Conservation (phyloP, 2,113 vertebrate species). For the Nematolebias whitei region DNA sequence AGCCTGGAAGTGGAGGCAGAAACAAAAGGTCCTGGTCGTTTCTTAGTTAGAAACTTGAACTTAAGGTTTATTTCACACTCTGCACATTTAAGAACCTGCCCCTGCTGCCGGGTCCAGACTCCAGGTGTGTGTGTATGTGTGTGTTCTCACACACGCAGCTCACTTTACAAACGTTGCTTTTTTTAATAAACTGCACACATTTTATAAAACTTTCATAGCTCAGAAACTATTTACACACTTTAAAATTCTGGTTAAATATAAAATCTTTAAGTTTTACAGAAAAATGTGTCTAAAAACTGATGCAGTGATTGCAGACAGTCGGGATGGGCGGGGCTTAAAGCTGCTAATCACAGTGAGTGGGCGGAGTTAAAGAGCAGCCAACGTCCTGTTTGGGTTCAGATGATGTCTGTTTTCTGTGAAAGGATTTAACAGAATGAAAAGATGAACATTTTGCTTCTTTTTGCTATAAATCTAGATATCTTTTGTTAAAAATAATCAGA, state of each 20-base stretch:
- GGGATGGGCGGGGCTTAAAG: constrained; percentile 46
- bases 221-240: not conserved
- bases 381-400: not conserved
- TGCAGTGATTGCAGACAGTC: not conserved
- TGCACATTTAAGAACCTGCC: no score
- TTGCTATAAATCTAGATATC: no score
- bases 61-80: no score
- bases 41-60: no score
- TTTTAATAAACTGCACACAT: not conserved
- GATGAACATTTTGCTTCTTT: no score
- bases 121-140: no score
- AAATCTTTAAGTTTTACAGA: not conserved
- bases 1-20: no score
- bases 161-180: no score
- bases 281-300: not conserved
- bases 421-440: no score
- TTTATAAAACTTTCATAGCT: not conserved
- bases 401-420: not conserved
- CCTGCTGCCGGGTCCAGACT: no score
- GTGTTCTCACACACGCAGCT: not conserved
- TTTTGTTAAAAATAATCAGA: no score
- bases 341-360: constrained; percentile 66
- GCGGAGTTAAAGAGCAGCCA: constrained; percentile 33
- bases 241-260: not conserved
- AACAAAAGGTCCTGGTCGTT: no score